Percentiles rank a stretch among this genome's conserved stretches.
phyloP scores from a whole-genome alignment of 2,888 invertebrate genomes.

The Scelioninae gen. 2 region DNA sequence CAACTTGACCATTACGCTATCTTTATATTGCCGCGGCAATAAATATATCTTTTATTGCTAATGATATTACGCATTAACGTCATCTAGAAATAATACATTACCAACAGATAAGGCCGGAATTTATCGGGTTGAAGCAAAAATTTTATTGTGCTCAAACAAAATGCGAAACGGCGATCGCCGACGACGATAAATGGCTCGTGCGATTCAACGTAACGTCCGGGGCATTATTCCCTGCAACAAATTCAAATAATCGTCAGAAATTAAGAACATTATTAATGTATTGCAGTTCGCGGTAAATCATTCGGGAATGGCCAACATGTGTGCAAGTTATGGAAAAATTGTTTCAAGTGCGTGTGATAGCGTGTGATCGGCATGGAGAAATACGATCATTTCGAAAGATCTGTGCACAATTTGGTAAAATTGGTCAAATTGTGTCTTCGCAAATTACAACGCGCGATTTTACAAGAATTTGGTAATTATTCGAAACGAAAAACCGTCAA shows the following conservation, averaged over 20 bases:
- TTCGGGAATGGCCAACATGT: no score
- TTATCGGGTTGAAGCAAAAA: constrained; percentile 29
- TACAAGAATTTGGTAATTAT: no score
- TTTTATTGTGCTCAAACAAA: constrained; percentile 46
- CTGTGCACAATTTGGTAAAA: no score
- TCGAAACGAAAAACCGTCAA: no score
- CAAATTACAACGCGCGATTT: no score
- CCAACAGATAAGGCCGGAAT: constrained; percentile 44
- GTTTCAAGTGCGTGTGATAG: no score
- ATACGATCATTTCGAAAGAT: no score
- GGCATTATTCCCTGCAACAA: constrained; percentile 21
- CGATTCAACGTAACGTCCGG: constrained; percentile 18
- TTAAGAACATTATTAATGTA: constrained; percentile 7
- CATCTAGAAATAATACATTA: constrained; percentile 46
- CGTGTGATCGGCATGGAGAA: no score
- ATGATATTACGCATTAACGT: constrained; percentile 53
- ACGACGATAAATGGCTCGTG: constrained; percentile 18
- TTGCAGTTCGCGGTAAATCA: constrained; percentile 37
- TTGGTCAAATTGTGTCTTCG: no score
- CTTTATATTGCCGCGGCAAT: constrained; percentile 35
- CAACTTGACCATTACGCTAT: constrained; percentile 43
- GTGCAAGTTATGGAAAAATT: no score
- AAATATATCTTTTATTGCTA: constrained; percentile 51
- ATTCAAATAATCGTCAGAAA: constrained; percentile 22
- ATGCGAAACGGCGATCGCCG: constrained; percentile 31